phyloP scores from a whole-genome alignment of 2,113 vertebrate genomes.

The Columbina picui region DNA sequence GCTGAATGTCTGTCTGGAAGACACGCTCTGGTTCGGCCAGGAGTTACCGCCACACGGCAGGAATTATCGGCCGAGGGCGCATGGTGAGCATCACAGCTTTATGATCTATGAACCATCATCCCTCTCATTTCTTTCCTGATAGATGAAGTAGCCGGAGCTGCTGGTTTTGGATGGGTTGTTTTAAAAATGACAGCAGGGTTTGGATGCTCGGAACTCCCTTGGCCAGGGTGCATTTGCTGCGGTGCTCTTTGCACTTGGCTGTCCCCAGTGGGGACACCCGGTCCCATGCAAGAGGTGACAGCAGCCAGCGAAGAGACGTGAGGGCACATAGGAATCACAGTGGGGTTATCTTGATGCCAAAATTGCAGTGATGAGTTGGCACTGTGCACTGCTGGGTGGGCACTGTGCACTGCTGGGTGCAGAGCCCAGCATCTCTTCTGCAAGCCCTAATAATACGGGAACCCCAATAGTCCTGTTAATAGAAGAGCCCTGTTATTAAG shows the following conservation, averaged over 20 bases:
- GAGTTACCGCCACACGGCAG: not conserved
- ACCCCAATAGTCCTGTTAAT: rapidly evolving
- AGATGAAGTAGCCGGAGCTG: not conserved
- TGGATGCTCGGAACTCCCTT: not conserved
- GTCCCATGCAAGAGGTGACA: not conserved
- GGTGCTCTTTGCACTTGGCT: not conserved
- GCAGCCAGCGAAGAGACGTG: rapidly evolving
- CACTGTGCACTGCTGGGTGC: not conserved
- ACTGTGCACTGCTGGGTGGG: not conserved
- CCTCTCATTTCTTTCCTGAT: rapidly evolving
- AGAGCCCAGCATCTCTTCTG: not conserved
- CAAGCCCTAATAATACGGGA: rapidly evolving
- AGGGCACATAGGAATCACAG: rapidly evolving
- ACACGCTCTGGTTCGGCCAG: not conserved
- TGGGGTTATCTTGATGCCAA: rapidly evolving
- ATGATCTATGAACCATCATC: rapidly evolving
- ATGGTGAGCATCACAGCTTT: rapidly evolving
- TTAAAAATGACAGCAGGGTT: rapidly evolving
- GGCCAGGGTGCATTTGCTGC: rapidly evolving
- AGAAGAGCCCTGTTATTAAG: too few relatives aligned
- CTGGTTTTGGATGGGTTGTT: not conserved
- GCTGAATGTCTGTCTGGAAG: not conserved
- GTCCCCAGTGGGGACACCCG: rapidly evolving
- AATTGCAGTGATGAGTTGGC: rapidly evolving
- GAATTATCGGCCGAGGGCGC: not conserved